Evolutionary conservation across 2,888 invertebrate species (phyloP).

Genomic region (Amblyteles armatorius): DNA sequence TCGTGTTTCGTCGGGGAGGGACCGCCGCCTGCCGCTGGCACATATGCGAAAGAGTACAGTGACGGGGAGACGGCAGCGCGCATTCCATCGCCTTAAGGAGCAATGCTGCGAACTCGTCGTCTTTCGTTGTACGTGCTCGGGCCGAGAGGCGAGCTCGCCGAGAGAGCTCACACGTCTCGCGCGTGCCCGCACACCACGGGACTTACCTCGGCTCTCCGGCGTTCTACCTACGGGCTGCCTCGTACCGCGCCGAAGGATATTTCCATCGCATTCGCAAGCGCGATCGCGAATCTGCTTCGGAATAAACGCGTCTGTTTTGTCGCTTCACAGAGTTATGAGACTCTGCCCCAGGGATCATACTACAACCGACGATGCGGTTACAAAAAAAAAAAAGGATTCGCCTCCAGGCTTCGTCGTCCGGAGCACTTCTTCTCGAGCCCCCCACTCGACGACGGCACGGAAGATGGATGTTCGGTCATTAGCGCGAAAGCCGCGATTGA

Average conservation of each 20-base stretch:
- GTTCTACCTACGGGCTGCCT: not conserved
- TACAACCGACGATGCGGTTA: constrained; percentile 6
- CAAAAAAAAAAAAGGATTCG: not conserved
- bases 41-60: constrained; percentile 18
- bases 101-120: constrained; percentile 54
- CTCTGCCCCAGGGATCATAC: constrained; percentile 23
- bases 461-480: constrained; percentile 20
- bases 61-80: constrained; percentile 70
- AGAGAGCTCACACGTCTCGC: constrained; percentile 46
- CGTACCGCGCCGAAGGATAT: not conserved
- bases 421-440: not conserved
- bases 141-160: constrained; percentile 7
- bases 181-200: constrained; percentile 58
- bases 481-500: not conserved
- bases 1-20: constrained; percentile 68
- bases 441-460: not conserved
- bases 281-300: constrained; percentile 3
- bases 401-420: constrained; percentile 24
- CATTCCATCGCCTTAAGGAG: constrained; percentile 81
- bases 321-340: constrained; percentile 71
- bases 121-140: constrained; percentile 33
- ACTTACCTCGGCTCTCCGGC: not conserved
- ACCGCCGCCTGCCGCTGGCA: constrained; percentile 15
- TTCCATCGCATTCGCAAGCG: constrained; percentile 26
- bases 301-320: constrained; percentile 70